Evolutionary conservation across 2,888 invertebrate species (phyloP).

Genomic region (Agriopis marginaria): DNA sequence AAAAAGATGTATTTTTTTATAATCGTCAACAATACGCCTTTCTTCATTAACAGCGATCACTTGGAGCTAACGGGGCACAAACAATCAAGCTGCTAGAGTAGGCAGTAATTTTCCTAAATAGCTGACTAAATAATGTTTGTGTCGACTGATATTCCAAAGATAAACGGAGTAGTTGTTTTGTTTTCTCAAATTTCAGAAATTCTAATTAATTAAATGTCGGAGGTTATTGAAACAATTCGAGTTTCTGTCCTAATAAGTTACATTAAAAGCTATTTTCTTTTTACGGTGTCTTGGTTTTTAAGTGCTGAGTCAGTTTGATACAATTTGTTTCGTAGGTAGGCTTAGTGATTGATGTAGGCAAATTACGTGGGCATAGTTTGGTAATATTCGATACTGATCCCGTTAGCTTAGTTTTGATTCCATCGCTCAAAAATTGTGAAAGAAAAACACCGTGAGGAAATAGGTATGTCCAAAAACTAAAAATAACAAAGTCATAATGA

Average conservation of each 20-base stretch:
- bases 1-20: too few relatives aligned
- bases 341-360: background rate
- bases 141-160: background rate
- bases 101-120: slow-evolving; percentile 6
- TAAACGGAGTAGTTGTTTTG: slow-evolving; percentile 17
- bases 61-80: background rate
- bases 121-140: slow-evolving; percentile 1
- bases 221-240: background rate
- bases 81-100: background rate
- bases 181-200: slow-evolving; percentile 10
- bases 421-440: too few relatives aligned
- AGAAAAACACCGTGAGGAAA: too few relatives aligned
- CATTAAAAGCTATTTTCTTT: background rate
- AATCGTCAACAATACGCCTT: too few relatives aligned
- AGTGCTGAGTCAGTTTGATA: background rate
- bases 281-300: background rate
- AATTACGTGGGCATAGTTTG: too few relatives aligned
- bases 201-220: slow-evolving; percentile 4
- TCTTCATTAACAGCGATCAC: background rate
- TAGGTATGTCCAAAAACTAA: too few relatives aligned
- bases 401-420: too few relatives aligned
- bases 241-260: slow-evolving; percentile 5
- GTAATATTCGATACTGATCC: too few relatives aligned
- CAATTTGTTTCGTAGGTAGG: too few relatives aligned
- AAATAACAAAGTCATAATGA: too few relatives aligned